These are phyloP conservation scores for Heterodera carotae DNA, from an alignment of 1,140 invertebrate genomes.

Conservation along the genomic window DNA sequence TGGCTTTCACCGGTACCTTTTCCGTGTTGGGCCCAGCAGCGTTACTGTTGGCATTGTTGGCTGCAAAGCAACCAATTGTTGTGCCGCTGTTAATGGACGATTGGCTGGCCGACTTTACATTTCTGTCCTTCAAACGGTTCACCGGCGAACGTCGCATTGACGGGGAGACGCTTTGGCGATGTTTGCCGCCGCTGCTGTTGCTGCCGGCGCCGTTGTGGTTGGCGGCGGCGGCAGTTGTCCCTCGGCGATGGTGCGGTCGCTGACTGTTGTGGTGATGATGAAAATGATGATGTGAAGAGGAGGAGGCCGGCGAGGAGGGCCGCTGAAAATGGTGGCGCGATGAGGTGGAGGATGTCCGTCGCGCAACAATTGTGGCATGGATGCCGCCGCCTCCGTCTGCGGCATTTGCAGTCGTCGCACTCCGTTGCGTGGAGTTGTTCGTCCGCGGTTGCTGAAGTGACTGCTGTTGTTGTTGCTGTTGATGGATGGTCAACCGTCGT, in stretches of 20 bases:
- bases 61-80: too few relatives aligned
- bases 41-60: not conserved
- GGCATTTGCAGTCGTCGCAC: slow-evolving; percentile 36
- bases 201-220: too few relatives aligned
- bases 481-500: slow-evolving; percentile 6
- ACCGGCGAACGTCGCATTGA: slow-evolving; percentile 48
- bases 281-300: slow-evolving; percentile 18
- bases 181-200: slow-evolving; percentile 12
- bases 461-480: slow-evolving; percentile 19
- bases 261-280: slow-evolving; percentile 8
- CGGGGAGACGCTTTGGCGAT: slow-evolving; percentile 44
- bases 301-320: slow-evolving; percentile 11
- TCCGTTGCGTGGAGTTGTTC: not conserved
- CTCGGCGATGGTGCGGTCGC: slow-evolving; percentile 5
- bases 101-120: slow-evolving; percentile 21
- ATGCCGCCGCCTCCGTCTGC: not conserved
- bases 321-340: slow-evolving; percentile 7
- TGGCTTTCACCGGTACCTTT: too few relatives aligned
- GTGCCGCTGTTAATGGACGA: slow-evolving; percentile 3
- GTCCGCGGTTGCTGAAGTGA: not conserved
- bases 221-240: not conserved
- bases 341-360: slow-evolving; percentile 3
- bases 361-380: slow-evolving; percentile 28
- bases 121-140: slow-evolving; percentile 46
- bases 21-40: too few relatives aligned